These are phyloP conservation scores for Anarrhichthys ocellatus DNA, from an alignment of 2,113 vertebrate species.

Conservation along the genomic window DNA sequence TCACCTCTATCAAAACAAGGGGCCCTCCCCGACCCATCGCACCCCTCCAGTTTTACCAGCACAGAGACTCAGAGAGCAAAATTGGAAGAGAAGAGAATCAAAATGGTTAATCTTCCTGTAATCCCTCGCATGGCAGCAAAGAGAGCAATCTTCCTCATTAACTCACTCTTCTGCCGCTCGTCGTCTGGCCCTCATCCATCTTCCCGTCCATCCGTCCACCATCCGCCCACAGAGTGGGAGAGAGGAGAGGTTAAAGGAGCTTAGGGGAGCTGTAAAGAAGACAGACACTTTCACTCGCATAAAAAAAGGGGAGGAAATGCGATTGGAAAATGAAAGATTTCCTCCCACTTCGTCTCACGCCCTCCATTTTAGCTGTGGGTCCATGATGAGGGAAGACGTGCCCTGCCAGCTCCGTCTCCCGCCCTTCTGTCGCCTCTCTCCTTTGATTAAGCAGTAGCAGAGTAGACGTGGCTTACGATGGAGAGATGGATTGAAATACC, in stretches of 20 bases:
- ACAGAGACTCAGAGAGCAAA: slow-evolving; percentile 20
- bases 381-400: slow-evolving; percentile 18
- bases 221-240: slow-evolving; percentile 23
- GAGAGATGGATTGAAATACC: slow-evolving; percentile 27
- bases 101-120: slow-evolving; percentile 73
- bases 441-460: slow-evolving; percentile 39
- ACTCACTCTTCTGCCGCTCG: slow-evolving; percentile 50
- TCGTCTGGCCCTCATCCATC: slow-evolving; percentile 60
- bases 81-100: slow-evolving; percentile 48
- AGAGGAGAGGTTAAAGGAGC: slow-evolving; percentile 43
- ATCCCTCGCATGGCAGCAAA: slow-evolving; percentile 64
- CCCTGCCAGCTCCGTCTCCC: not conserved
- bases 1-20: slow-evolving; percentile 56
- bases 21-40: not conserved
- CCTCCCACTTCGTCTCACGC: not conserved
- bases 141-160: slow-evolving; percentile 77
- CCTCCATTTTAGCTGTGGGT: slow-evolving; percentile 47
- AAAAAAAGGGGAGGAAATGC: slow-evolving; percentile 26
- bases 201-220: slow-evolving; percentile 51
- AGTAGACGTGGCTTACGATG: slow-evolving; percentile 10
- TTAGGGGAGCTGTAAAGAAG: slow-evolving; percentile 56
- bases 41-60: slow-evolving; percentile 22
- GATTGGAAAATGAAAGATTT: slow-evolving; percentile 51
- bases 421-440: slow-evolving; percentile 28
- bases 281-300: slow-evolving; percentile 37